Conservation (phyloP, 2,113 vertebrate species). For the Jacana jacana region DNA sequence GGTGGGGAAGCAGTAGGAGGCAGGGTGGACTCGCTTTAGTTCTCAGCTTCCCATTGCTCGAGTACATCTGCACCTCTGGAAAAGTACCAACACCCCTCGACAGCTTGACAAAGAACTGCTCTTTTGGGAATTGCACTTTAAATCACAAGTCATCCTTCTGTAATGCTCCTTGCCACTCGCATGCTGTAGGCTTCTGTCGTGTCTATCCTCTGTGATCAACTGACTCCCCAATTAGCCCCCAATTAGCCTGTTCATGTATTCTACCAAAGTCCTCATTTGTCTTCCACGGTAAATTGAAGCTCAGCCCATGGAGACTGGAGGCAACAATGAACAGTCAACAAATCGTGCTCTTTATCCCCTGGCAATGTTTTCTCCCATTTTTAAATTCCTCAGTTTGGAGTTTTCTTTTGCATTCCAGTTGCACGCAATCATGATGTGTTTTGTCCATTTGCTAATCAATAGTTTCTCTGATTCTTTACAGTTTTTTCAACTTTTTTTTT, state of each 20-base stretch:
- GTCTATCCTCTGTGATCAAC: not conserved
- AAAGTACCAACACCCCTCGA: not conserved
- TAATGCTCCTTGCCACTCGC: not conserved
- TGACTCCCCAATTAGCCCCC: not conserved
- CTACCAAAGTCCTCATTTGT: not conserved
- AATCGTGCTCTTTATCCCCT: not conserved
- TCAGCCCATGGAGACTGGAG: not conserved
- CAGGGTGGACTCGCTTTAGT: not conserved
- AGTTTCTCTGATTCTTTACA: not conserved
- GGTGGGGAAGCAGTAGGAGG: not conserved
- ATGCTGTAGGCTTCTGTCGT: not conserved
- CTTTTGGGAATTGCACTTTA: not conserved
- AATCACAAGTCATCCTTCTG: not conserved
- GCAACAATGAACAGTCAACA: not conserved
- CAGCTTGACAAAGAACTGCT: not conserved
- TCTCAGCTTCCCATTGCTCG: not conserved
- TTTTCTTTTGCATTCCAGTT: not conserved
- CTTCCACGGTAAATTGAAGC: not conserved
- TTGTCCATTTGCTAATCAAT: not conserved
- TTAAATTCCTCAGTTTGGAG: not conserved
- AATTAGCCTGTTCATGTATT: not conserved
- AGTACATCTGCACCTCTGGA: conserved; percentile 26
- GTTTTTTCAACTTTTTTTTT: not conserved
- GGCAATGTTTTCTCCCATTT: not conserved
- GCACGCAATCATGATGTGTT: not conserved